Conservation (phyloP, 2,113 vertebrate species). For the Petrocephalus microphthalmus region DNA sequence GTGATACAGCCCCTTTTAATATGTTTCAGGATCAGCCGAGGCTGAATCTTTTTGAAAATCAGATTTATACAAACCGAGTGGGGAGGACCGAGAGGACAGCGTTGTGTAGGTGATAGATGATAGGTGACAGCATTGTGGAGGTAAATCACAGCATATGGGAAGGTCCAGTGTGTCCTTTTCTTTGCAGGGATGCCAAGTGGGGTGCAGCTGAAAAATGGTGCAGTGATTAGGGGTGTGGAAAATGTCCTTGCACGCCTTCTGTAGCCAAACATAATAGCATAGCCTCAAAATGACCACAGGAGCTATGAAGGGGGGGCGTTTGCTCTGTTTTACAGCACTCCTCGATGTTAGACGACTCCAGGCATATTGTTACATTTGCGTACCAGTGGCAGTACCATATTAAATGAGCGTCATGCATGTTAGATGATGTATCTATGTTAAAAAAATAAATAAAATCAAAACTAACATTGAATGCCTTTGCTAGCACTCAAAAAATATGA, state of each 20-base stretch:
- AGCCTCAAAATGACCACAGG: background rate
- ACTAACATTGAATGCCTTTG: background rate
- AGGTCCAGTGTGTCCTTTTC: background rate
- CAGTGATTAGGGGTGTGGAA: background rate
- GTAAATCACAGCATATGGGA: background rate
- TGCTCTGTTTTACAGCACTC: background rate
- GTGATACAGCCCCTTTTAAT: background rate
- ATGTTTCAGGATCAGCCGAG: background rate
- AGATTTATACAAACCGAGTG: slow-evolving; percentile 2
- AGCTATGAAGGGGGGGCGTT: background rate
- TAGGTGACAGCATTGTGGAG: background rate
- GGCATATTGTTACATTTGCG: background rate
- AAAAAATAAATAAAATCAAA: too few relatives aligned
- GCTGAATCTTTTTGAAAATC: background rate
- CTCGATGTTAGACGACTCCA: background rate
- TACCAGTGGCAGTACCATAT: background rate
- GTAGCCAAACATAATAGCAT: background rate
- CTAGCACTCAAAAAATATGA: background rate
- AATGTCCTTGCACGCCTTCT: background rate
- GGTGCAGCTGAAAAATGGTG: background rate
- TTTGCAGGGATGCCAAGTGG: background rate
- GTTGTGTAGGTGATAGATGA: background rate
- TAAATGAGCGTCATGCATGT: background rate
- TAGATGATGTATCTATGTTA: background rate
- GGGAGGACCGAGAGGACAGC: background rate